Percentiles rank a stretch among this genome's conserved stretches.
phyloP scores from a whole-genome alignment of 2,797 vertebrate species.

The Ctenosaura bakeri region DNA sequence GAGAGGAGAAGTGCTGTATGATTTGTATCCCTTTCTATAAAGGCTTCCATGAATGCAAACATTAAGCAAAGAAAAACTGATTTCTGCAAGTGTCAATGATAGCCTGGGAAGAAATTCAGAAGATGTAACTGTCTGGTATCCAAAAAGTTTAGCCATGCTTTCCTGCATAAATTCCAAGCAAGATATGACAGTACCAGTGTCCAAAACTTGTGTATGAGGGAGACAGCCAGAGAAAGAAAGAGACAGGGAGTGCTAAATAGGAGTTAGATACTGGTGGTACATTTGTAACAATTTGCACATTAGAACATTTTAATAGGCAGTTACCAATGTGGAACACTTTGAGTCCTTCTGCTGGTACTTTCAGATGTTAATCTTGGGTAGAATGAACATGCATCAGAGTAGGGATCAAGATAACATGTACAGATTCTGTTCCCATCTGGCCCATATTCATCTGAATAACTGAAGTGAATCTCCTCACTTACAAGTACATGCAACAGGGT shows the following conservation, averaged over 20 bases:
- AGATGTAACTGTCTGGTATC: slow-evolving; percentile 46
- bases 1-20: slow-evolving; percentile 38
- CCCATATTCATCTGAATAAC: background rate
- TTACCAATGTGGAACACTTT: background rate
- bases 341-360: background rate
- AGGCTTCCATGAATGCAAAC: slow-evolving; percentile 56
- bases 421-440: background rate
- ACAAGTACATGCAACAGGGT: background rate
- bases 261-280: slow-evolving; percentile 20
- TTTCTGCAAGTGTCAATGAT: slow-evolving; percentile 50
- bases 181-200: background rate
- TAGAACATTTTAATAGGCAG: background rate
- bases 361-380: background rate
- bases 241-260: background rate
- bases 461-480: background rate
- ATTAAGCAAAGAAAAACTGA: slow-evolving; percentile 60
- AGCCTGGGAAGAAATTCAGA: slow-evolving; percentile 56
- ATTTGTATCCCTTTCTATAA: slow-evolving; percentile 35
- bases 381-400: background rate
- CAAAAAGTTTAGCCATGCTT: slow-evolving; percentile 52
- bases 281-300: background rate
- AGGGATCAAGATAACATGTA: background rate
- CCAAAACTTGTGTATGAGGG: background rate
- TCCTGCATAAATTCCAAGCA: background rate
- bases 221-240: background rate